phyloP scores from a whole-genome alignment of 2,888 invertebrate genomes.

The Petrolisthes cinctipes region DNA sequence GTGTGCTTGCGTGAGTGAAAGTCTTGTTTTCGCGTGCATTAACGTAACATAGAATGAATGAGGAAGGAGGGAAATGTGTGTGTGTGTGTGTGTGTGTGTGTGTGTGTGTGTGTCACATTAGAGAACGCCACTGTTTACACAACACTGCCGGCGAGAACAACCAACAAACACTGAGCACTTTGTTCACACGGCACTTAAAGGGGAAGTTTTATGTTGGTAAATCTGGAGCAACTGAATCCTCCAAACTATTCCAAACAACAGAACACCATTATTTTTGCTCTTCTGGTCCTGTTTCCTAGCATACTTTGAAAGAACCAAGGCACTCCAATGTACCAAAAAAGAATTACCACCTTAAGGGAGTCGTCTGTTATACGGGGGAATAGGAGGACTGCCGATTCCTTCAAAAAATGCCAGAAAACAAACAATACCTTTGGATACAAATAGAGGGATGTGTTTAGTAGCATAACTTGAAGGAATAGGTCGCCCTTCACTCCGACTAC shows the following conservation, averaged over 20 bases:
- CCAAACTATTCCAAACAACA: too few relatives aligned
- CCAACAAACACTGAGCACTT: conserved; percentile 29
- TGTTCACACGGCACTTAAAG: not conserved
- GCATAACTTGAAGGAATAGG: not conserved
- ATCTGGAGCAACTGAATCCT: too few relatives aligned
- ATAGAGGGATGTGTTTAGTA: not conserved
- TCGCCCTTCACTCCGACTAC: too few relatives aligned
- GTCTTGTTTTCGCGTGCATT: not conserved
- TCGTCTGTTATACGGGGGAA: not conserved
- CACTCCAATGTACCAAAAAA: not conserved
- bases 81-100: not conserved
- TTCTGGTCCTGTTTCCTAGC: too few relatives aligned
- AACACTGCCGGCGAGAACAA: conserved; percentile 34
- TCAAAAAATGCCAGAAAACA: too few relatives aligned
- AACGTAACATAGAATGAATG: not conserved
- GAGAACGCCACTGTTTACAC: not conserved
- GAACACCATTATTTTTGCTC: too few relatives aligned
- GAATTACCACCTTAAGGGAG: not conserved
- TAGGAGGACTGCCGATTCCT: too few relatives aligned
- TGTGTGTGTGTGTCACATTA: conserved; percentile 9
- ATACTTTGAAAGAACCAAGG: too few relatives aligned
- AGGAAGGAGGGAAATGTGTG: not conserved
- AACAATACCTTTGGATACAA: not conserved
- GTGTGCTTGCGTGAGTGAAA: not conserved
- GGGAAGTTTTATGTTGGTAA: too few relatives aligned